These are phyloP conservation scores for Operophtera brumata DNA, from an alignment of 2,888 invertebrate genomes.

Conservation along the genomic window DNA sequence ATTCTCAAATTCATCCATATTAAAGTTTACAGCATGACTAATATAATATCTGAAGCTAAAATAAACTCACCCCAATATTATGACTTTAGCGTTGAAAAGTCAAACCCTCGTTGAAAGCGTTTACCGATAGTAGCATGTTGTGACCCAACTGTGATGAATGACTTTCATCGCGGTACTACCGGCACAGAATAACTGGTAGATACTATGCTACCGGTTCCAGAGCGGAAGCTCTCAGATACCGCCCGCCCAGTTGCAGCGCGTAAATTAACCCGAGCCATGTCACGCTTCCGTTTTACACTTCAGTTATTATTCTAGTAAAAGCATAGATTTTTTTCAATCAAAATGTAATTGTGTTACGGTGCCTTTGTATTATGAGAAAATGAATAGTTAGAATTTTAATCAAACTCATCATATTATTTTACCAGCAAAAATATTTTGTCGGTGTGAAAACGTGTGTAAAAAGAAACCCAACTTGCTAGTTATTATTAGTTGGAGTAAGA, in stretches of 20 bases:
- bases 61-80: slow-evolving; percentile 22
- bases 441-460: no score
- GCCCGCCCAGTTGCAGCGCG: slow-evolving; percentile 57
- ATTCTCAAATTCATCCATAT: no score
- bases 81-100: slow-evolving; percentile 27
- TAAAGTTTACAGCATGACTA: not conserved
- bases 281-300: slow-evolving; percentile 55
- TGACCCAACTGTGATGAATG: slow-evolving; percentile 71
- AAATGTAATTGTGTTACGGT: no score
- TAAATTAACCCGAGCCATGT: slow-evolving; percentile 64
- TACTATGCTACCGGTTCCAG: slow-evolving; percentile 45
- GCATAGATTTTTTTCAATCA: slow-evolving; percentile 7
- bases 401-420: no score
- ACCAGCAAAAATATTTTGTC: no score
- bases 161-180: slow-evolving; percentile 54
- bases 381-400: no score
- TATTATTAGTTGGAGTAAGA: slow-evolving; percentile 9
- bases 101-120: slow-evolving; percentile 36
- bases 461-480: no score
- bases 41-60: slow-evolving; percentile 10
- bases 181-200: slow-evolving; percentile 12
- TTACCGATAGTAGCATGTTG: slow-evolving; percentile 59
- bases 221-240: slow-evolving; percentile 68
- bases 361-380: no score
- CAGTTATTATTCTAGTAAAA: slow-evolving; percentile 29